phyloP scores from a whole-genome alignment of 2,888 invertebrate genomes.

The Habroteleia sp. region DNA sequence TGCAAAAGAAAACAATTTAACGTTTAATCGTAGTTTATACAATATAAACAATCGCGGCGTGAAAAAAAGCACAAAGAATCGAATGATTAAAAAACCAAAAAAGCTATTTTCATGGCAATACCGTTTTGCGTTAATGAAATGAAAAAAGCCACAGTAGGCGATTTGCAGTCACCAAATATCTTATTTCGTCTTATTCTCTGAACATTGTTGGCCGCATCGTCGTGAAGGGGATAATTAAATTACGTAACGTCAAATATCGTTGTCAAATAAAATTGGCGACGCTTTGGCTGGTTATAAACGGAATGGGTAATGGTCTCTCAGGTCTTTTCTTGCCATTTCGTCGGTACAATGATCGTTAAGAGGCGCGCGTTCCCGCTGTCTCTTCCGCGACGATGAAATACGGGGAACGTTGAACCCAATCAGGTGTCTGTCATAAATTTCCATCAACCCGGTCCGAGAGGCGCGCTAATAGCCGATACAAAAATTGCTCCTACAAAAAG shows the following conservation, averaged over 20 bases:
- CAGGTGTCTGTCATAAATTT: conserved; percentile 80
- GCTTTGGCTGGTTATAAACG: neutral
- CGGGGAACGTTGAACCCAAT: conserved; percentile 80
- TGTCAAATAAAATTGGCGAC: conserved; percentile 11
- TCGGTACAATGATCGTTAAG: conserved; percentile 28
- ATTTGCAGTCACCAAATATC: too few species aligned
- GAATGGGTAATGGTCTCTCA: neutral
- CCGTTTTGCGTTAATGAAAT: too few species aligned
- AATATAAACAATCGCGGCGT: conserved; percentile 14
- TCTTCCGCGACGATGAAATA: conserved; percentile 73
- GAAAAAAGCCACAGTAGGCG: conserved; percentile 7
- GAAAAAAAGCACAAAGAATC: conserved; percentile 24
- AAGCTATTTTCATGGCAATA: too few species aligned
- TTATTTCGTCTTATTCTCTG: too few species aligned
- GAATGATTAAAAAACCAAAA: conserved; percentile 20
- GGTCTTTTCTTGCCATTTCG: conserved; percentile 29
- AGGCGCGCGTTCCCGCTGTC: conserved; percentile 2
- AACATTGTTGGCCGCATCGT: too few species aligned
- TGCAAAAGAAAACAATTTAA: conserved; percentile 25
- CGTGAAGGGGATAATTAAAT: conserved; percentile 14
- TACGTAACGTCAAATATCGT: conserved; percentile 12
- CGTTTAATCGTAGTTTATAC: conserved; percentile 33
- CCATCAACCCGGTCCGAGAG: conserved; percentile 76
- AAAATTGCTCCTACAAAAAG: conserved; percentile 70
- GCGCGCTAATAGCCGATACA: conserved; percentile 77